Conservation (phyloP, 1,140 invertebrate species). For the Antheraea mylitta region DNA sequence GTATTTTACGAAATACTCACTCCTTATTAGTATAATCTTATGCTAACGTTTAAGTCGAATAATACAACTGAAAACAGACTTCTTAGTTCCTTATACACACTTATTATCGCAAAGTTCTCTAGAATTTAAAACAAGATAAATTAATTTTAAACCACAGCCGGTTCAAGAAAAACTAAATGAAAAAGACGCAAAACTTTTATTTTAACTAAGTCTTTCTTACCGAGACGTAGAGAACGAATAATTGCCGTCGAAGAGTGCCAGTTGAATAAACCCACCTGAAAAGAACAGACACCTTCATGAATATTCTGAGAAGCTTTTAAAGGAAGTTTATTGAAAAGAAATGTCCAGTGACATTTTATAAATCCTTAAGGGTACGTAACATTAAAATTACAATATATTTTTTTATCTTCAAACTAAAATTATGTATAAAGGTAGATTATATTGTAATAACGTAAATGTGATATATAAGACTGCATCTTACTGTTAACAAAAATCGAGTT, state of each 20-base stretch:
- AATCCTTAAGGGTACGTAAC: conserved; percentile 25
- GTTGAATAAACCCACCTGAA: conserved; percentile 65
- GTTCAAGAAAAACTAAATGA: conserved; percentile 20
- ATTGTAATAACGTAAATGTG: too few species aligned
- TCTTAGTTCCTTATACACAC: not conserved
- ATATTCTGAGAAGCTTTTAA: conserved; percentile 70
- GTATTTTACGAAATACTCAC: too few species aligned
- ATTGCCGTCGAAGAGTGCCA: conserved; percentile 27
- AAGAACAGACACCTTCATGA: conserved; percentile 69
- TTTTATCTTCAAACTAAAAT: too few species aligned
- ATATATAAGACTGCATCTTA: too few species aligned
- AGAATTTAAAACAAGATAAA: conserved; percentile 2
- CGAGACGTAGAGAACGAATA: conserved; percentile 25
- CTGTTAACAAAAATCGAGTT: too few species aligned
- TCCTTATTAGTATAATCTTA: too few species aligned
- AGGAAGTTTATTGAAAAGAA: conserved; percentile 70
- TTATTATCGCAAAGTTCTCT: not conserved
- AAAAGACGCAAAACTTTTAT: conserved; percentile 20
- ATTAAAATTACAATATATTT: conserved; percentile 6
- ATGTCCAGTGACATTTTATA: conserved; percentile 31
- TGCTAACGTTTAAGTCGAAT: too few species aligned
- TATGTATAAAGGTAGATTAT: too few species aligned
- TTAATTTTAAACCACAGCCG: conserved; percentile 4
- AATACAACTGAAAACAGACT: too few species aligned
- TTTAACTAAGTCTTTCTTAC: conserved; percentile 34